Evolutionary conservation across 2,113 vertebrate genomes (phyloP).

Genomic region (Connochaetes taurinus): DNA sequence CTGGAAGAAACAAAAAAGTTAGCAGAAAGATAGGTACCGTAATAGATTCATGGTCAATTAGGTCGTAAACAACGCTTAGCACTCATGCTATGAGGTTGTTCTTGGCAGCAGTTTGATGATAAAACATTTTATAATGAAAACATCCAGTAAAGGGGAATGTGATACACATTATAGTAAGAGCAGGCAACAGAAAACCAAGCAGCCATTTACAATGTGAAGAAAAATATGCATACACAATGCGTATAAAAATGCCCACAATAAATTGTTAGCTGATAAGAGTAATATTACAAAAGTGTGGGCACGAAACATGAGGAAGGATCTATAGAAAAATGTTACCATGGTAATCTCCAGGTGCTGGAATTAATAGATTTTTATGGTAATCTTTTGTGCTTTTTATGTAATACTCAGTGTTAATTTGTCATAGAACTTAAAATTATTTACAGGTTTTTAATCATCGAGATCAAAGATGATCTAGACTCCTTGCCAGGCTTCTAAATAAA

Average conservation of each 20-base stretch:
- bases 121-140: slow-evolving; percentile 9
- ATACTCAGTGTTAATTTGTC: not conserved
- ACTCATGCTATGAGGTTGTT: not conserved
- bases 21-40: not conserved
- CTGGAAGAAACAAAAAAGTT: not conserved
- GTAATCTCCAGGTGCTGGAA: not conserved
- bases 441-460: not conserved
- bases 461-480: not conserved
- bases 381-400: not conserved
- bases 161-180: not conserved
- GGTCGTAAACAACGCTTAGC: not conserved
- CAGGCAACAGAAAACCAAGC: not conserved
- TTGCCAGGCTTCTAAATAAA: not conserved
- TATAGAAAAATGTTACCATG: not conserved
- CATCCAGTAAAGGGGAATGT: not conserved
- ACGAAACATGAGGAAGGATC: not conserved
- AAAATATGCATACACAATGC: not conserved
- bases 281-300: not conserved
- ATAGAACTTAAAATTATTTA: not conserved
- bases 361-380: not conserved
- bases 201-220: not conserved
- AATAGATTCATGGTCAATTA: not conserved
- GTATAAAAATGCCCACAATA: not conserved
- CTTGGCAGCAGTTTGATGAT: not conserved
- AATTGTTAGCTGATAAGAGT: not conserved